Evolutionary conservation across 2,888 invertebrate genomes (phyloP).

Genomic region (Diaprepes abbreviatus): DNA sequence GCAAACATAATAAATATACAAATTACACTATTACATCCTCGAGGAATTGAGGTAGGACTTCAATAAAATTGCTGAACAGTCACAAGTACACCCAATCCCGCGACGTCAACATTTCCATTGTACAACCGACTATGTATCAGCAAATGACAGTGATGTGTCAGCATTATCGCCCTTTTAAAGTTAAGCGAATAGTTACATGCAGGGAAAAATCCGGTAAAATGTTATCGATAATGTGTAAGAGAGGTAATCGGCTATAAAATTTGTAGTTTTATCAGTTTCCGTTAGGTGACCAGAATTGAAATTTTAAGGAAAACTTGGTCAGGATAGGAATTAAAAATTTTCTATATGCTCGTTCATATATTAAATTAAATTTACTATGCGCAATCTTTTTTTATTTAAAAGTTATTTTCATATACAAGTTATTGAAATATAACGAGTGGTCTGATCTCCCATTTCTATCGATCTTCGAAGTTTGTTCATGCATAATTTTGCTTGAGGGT

Average conservation of each 20-base stretch:
- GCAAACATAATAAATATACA: too few species aligned
- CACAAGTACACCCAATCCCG: slow-evolving; percentile 2
- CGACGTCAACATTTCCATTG: slow-evolving; percentile 17
- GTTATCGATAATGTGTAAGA: neutral
- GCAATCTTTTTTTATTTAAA: too few species aligned
- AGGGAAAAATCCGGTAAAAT: neutral
- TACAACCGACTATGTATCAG: slow-evolving; percentile 22
- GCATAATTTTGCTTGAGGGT: too few species aligned
- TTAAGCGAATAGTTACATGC: slow-evolving; percentile 4
- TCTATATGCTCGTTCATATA: too few species aligned
- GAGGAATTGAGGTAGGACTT: neutral
- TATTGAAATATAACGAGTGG: too few species aligned
- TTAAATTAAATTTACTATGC: too few species aligned
- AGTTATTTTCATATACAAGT: too few species aligned
- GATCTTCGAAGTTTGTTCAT: too few species aligned
- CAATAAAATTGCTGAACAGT: slow-evolving; percentile 4
- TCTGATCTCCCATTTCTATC: too few species aligned
- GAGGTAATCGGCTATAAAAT: neutral
- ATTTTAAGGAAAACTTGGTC: too few species aligned
- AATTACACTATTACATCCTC: neutral
- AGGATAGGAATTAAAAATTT: too few species aligned
- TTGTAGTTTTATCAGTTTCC: neutral
- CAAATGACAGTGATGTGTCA: slow-evolving; percentile 24
- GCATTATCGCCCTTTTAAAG: slow-evolving; percentile 18
- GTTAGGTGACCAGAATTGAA: neutral